phyloP scores from a whole-genome alignment of 2,797 vertebrate genomes.

The Dermochelys coriacea region DNA sequence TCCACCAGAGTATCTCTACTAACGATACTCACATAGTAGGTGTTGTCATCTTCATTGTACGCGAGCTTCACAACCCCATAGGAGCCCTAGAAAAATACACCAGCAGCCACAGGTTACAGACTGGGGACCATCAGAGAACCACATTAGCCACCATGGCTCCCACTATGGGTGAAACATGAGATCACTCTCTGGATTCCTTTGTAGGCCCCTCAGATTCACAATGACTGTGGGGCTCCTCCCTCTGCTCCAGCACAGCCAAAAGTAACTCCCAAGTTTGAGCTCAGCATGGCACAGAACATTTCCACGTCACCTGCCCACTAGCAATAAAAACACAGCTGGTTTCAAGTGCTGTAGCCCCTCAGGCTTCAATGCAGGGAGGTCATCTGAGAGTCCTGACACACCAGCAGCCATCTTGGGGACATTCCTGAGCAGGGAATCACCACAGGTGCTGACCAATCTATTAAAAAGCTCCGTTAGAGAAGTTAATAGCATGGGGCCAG shows the following conservation, averaged over 20 bases:
- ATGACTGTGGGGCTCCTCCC: neutral
- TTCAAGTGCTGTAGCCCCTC: neutral
- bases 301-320: neutral
- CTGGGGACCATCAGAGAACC: neutral
- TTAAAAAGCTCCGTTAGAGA: neutral
- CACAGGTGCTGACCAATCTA: neutral
- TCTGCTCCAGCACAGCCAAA: neutral
- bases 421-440: neutral
- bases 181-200: rapidly evolving
- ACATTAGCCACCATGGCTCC: neutral
- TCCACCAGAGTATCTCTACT: neutral
- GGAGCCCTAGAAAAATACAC: conserved; percentile 88
- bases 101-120: neutral
- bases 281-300: neutral
- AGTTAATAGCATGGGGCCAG: neutral
- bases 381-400: neutral
- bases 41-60: conserved; percentile 99
- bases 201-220: rapidly evolving
- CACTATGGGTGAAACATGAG: neutral
- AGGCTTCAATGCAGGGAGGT: neutral
- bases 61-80: conserved; percentile 99
- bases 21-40: conserved; percentile 92
- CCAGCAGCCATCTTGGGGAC: neutral
- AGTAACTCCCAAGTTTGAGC: neutral
- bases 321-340: neutral